phyloP scores from a whole-genome alignment of 2,888 invertebrate species.

The Stenurella melanura region DNA sequence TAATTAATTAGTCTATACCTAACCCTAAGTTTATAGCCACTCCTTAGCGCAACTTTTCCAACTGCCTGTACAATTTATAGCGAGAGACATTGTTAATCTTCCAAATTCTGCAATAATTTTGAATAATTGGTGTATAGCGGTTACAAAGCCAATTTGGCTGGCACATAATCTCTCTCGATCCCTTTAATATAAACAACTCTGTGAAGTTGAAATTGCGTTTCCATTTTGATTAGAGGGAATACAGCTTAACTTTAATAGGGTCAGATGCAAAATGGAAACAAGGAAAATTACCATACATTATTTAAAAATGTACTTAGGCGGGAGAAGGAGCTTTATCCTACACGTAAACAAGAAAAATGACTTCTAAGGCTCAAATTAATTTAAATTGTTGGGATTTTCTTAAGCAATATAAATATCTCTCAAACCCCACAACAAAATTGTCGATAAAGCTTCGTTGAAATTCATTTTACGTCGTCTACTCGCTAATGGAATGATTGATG shows the following conservation, averaged over 20 bases:
- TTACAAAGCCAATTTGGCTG: neutral
- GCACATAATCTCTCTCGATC: neutral
- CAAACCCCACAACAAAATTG: too few species aligned
- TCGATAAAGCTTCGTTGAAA: too few species aligned
- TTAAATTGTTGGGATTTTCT: too few species aligned
- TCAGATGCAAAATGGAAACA: neutral
- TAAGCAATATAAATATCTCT: too few species aligned
- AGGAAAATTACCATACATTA: neutral
- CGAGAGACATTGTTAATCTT: neutral
- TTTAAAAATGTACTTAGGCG: neutral
- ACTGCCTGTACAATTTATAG: neutral
- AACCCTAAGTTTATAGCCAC: neutral
- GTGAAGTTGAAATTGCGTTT: slow-evolving; percentile 5
- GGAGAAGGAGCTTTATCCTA: too few species aligned
- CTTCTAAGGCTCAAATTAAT: too few species aligned
- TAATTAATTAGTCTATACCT: neutral
- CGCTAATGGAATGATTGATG: too few species aligned
- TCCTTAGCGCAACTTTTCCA: neutral
- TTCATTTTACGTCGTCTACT: too few species aligned
- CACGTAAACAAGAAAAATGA: too few species aligned
- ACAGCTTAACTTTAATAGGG: neutral
- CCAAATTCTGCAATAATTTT: slow-evolving; percentile 7
- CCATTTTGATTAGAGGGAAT: neutral
- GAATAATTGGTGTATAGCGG: slow-evolving; percentile 7
- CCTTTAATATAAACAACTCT: slow-evolving; percentile 3